These are phyloP conservation scores for Nyctalus aviator DNA, from an alignment of 2,797 vertebrate genomes.

Conservation along the genomic window DNA sequence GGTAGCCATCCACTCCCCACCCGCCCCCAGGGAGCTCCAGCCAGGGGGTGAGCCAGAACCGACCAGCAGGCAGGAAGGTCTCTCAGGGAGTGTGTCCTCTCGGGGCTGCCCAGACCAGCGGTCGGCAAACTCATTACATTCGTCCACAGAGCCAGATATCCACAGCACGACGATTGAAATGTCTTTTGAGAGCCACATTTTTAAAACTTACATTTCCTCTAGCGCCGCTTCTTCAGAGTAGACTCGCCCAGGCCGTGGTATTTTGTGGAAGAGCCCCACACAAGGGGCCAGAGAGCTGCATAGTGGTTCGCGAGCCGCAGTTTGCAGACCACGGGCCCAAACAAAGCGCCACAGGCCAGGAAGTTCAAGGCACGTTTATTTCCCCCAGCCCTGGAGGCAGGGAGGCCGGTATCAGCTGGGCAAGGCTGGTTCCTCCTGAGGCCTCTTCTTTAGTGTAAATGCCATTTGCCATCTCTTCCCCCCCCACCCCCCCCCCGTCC, in stretches of 20 bases:
- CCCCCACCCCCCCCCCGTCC: accelerated
- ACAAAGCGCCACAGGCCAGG: not conserved
- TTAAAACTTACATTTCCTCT: too few species aligned
- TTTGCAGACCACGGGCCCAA: too few species aligned
- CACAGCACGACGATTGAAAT: too few species aligned
- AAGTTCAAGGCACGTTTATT: not conserved
- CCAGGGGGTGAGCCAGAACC: not conserved
- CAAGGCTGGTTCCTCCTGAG: not conserved
- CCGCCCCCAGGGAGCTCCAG: not conserved
- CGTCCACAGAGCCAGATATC: too few species aligned
- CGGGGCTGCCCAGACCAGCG: accelerated
- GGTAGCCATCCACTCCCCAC: not conserved
- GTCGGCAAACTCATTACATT: too few species aligned
- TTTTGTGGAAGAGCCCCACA: too few species aligned
- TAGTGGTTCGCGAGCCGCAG: too few species aligned
- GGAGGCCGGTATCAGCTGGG: accelerated
- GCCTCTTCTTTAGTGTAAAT: not conserved
- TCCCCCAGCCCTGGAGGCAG: not conserved
- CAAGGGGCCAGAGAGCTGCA: too few species aligned
- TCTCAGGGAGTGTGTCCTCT: not conserved
- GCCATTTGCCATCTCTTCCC: not conserved
- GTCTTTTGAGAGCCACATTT: too few species aligned
- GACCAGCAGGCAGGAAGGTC: not conserved
- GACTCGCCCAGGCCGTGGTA: too few species aligned
- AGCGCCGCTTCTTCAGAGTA: too few species aligned